Base-by-base conservation (phyloP, 35 echinoderm and acorn worm genomes). In the Ophiothrix spiculata region DNA sequence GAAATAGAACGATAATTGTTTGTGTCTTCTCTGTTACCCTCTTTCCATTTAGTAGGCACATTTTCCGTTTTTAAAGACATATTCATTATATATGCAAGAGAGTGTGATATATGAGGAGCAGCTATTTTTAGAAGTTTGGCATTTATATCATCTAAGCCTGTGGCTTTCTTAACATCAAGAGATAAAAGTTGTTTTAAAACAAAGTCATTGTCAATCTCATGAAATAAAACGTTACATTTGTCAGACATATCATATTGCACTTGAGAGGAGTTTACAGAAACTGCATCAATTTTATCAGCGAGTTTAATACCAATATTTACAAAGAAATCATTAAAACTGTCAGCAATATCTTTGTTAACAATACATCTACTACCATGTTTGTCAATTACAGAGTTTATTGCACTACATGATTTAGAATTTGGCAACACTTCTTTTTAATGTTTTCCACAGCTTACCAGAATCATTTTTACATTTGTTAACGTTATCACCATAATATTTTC, bases 151-250 rank as follows among this genome's bases (percentile, higher is more conserved):
- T 78, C 76, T 34, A 78, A 34, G 29, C 76, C 38, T 45, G 79
- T 33, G 34, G 79, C 79, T 40, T 81, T 81, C 29, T 11, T 4
- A n/a, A 23, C 45, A 81, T 81, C 79, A 81, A 81, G 79, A n/a
- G 1, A 15, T 49, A 38, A 16, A 25, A 81, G 79, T 3, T 49
- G 28, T 13, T 15, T 39, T 12, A n/a, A 40, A 31, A 81, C 79
- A 13, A 49, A 38, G 28, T 45, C 31, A 2, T 21, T 15, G 39
- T 42, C 31, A 81, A 23, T 31, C 79, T 25, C 17, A 28, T 12
- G 34, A 81, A 81, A 81, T 46, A 40, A 81, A 81, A 38, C 17
- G 41, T n/a, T 42, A 38, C 79, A 13, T 45, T 40, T 29, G 2
- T 81, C 39, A 25, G 12, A 45, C 38, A 12, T 23, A 28, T 69